A percentile compares a stretch with the other conserved stretches of the same genome.
Conservation (phyloP, 2,797 vertebrate species). For the Nasua narica region DNA sequence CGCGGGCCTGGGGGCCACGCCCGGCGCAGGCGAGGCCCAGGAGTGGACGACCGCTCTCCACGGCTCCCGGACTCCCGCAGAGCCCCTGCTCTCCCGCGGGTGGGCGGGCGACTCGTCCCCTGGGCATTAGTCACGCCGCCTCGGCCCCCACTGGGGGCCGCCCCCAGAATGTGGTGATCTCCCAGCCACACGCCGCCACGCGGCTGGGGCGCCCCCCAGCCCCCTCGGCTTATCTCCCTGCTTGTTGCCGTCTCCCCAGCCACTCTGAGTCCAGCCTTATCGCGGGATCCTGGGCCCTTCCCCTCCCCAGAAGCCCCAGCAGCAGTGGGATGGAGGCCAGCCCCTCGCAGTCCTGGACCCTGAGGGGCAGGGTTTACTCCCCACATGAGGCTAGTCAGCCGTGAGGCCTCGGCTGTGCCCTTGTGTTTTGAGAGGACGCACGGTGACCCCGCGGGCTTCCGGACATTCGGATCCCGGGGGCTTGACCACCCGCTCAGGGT, state of each 20-base stretch:
- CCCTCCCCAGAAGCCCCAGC: not conserved
- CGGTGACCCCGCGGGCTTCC: not conserved
- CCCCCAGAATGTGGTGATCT: not conserved
- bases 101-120: fast-evolving
- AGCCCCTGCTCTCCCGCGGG: not conserved
- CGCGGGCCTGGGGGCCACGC: not conserved
- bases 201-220: not conserved
- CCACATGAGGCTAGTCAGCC: not conserved
- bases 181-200: fast-evolving
- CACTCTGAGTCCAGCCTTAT: not conserved
- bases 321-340: not conserved
- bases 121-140: not conserved
- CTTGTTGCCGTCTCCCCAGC: not conserved
- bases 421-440: not conserved
- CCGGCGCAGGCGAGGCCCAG: fast-evolving
- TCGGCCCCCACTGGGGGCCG: fast-evolving
- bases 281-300: not conserved
- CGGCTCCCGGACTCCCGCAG: not conserved
- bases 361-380: not conserved
- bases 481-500: not conserved
- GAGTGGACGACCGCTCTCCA: fast-evolving
- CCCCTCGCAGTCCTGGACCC: not conserved
- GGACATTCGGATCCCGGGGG: not conserved
- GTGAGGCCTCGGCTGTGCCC: not conserved
- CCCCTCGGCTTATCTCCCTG: not conserved